Base-by-base conservation (phyloP, 1,140 invertebrate species). In the Paracyclopina nana region DNA sequence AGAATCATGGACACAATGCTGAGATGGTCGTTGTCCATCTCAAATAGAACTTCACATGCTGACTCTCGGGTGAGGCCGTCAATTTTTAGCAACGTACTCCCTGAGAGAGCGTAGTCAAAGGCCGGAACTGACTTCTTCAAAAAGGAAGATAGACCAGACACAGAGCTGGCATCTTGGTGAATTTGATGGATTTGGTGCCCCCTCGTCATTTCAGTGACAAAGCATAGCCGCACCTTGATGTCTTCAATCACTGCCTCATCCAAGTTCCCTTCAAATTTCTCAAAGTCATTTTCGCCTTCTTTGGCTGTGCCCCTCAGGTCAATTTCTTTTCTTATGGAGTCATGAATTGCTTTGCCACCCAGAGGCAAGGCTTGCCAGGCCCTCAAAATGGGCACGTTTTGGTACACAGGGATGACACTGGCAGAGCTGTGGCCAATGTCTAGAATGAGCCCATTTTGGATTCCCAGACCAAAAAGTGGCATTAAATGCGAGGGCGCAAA, bases 381-480 rank as follows among this genome's bases (percentile, higher is more conserved):
- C 59, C 78, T 75, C 11, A 91, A 61, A 26, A 88, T 67, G 9
- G 82, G 79, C 40, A 86, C 74, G n/a, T 82, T 80, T 63, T 82
- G 76, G 62, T 76, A 84, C 40, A 91, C 72, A 11, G 86, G 86
- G 59, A 90, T 74, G 6, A 83, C 66, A 38, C 75, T 70, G 12
- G 80, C 75, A 67, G 91, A 85, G 50, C 72, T 70, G 59, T 82
- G 82, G n/a, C 86, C 86, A 18, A 86, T 70, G 65, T 92, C 86
- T 12, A 92, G 61, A 3, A 92, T 80, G 9, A 92, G 63, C 26
- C 74, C 84, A 9, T 80, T 80, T 50, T 74, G 73, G 6, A 77
- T 66, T 14, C 79, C 83, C 41, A 90, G 67, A 3, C 80, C 79
- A 41, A 77, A 74, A 1, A 86, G 65, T 5, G 78, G 68, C n/a